phyloP scores from a whole-genome alignment of 2,888 invertebrate species.

The Ophion ventricosus region DNA sequence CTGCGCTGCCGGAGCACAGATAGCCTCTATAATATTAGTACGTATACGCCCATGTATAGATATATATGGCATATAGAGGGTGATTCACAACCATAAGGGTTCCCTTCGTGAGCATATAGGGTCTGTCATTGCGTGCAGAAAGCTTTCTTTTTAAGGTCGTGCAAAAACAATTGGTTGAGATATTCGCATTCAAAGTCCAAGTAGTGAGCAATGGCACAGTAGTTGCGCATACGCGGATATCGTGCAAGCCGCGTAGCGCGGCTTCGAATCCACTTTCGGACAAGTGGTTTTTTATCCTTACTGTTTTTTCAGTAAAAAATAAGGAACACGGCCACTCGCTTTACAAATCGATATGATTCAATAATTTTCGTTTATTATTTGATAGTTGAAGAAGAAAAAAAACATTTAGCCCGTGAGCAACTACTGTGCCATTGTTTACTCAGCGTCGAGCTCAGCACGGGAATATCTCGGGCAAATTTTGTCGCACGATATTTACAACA shows the following conservation, averaged over 20 bases:
- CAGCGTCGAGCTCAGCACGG: not conserved
- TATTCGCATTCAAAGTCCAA: too few relatives aligned
- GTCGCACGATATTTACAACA: not conserved
- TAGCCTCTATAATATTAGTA: constrained; percentile 37
- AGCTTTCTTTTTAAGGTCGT: not conserved
- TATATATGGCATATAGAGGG: constrained; percentile 28
- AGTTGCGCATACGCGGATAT: too few relatives aligned
- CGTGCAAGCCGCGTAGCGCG: too few relatives aligned
- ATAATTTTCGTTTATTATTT: not conserved
- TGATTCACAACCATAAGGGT: not conserved
- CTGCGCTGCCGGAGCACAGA: constrained; percentile 41
- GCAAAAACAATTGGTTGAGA: too few relatives aligned
- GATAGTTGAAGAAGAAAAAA: not conserved
- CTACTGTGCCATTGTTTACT: not conserved
- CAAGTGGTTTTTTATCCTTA: too few relatives aligned
- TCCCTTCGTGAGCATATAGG: too few relatives aligned
- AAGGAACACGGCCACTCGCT: too few relatives aligned
- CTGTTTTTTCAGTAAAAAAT: too few relatives aligned
- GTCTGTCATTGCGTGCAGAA: not conserved
- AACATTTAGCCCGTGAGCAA: not conserved
- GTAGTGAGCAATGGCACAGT: too few relatives aligned
- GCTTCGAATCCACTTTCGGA: too few relatives aligned
- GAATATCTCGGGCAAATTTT: not conserved
- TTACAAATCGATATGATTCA: not conserved
- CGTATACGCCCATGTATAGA: constrained; percentile 34